Evolutionary conservation across 2,797 vertebrate genomes (phyloP), one percentile per base, ranked within the genome.

Genomic region (Orestias chungarensis): DNA sequence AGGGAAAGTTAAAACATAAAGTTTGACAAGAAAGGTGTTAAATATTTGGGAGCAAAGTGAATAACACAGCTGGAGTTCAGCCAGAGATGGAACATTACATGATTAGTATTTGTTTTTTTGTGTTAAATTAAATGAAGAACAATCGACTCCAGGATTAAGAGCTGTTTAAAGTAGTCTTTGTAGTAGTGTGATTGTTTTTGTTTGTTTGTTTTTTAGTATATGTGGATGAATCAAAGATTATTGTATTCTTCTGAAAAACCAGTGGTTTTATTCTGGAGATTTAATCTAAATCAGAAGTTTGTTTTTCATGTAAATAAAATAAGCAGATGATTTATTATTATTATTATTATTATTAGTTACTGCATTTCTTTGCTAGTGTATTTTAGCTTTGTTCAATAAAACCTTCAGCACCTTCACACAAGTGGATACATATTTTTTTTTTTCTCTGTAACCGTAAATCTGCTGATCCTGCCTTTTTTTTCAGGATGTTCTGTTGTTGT

Each of bases 1-100:
- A 79, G 46, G 29, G 71, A 55, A 9, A 64, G 66, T 73, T 49
- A n/a, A 57, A 40, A 73, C 66, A 42, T 47, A 65, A 77, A 73
- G 73, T 66, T 70, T 43, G 38, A 74, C 52, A 20, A 14, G 23
- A n/a, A 23, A 71, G n/a, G 43, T 38, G 33, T 47, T 61, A n/a
- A 44, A 29, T 23, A 66, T 55, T 55, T 66, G 66, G 15, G 7
- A 25, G 55, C 17, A 9, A 27, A 33, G 25, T 52, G 35, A 43
- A 15, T n/a, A 74, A 66, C 50, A 72, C 35, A 42, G 59, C 29
- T 44, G 42, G 49, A 29, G 59, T 33, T 70, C 43, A 44, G 33
- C 23, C 55, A 62, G 52, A 61, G 71, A 71, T 64, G 29, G 68
- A 70, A 59, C 10, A 6, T 1, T 29, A n/a, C 54, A 61, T 17